A percentile compares a stretch with the other conserved stretches of the same genome.
Conservation (phyloP, 2,113 vertebrate genomes). For the Clinocottus analis region DNA sequence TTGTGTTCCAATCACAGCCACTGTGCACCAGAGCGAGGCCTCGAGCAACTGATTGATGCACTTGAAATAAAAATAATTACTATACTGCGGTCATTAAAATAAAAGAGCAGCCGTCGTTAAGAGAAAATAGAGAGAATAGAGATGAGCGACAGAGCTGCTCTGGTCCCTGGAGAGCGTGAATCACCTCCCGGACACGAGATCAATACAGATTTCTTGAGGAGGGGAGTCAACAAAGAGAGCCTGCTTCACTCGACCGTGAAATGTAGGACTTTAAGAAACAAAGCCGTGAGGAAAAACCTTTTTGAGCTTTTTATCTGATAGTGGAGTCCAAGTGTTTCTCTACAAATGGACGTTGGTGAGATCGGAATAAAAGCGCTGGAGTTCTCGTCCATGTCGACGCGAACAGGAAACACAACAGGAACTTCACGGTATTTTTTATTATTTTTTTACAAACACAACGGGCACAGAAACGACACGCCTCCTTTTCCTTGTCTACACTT, state of each 20-base stretch:
- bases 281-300: too few relatives aligned
- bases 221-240: constrained; percentile 47
- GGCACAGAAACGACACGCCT: constrained; percentile 59
- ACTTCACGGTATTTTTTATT: constrained; percentile 47
- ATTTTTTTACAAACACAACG: constrained; percentile 59
- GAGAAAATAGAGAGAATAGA: background rate
- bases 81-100: constrained; percentile 13
- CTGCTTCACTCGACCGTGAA: constrained; percentile 30
- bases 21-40: background rate
- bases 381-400: too few relatives aligned
- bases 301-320: too few relatives aligned
- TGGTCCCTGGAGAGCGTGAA: constrained; percentile 60
- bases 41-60: background rate
- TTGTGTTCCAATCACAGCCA: background rate
- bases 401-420: constrained; percentile 69
- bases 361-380: too few relatives aligned
- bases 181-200: constrained; percentile 59
- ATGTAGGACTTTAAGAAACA: too few relatives aligned
- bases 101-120: background rate
- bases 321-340: too few relatives aligned
- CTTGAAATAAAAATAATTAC: background rate
- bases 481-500: constrained; percentile 18
- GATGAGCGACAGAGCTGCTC: too few relatives aligned
- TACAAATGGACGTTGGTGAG: too few relatives aligned
- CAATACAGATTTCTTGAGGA: constrained; percentile 70